These are phyloP conservation scores for Armadillidium nasatum DNA, from an alignment of 1,140 invertebrate species.

Conservation along the genomic window DNA sequence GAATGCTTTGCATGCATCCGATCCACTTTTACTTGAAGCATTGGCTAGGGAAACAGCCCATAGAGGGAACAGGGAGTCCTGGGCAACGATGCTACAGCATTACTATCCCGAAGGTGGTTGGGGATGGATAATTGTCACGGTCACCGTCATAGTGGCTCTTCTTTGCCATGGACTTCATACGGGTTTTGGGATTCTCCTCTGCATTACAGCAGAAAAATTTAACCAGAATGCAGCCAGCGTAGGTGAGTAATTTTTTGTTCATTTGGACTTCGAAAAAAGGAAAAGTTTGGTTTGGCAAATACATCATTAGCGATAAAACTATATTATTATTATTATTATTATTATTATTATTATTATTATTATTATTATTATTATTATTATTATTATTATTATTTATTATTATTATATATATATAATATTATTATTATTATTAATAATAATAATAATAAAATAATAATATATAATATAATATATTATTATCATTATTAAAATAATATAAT, in stretches of 20 bases:
- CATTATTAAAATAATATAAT: too few relatives aligned
- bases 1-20: background rate
- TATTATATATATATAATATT: too few relatives aligned
- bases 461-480: too few relatives aligned
- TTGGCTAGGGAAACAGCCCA: conserved; percentile 1
- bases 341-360: too few relatives aligned
- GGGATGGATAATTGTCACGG: conserved; percentile 69
- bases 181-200: conserved; percentile 45
- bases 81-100: conserved; percentile 53
- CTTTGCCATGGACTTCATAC: conserved; percentile 49
- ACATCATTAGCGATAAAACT: too few relatives aligned
- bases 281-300: too few relatives aligned
- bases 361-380: too few relatives aligned
- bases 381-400: too few relatives aligned
- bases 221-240: background rate
- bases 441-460: too few relatives aligned
- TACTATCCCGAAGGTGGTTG: conserved; percentile 75
- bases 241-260: conserved; percentile 3
- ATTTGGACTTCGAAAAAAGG: too few relatives aligned
- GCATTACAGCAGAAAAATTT: conserved; percentile 11
- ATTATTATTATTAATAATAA: too few relatives aligned
- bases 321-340: too few relatives aligned
- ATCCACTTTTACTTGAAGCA: background rate
- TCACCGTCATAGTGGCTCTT: conserved; percentile 57
- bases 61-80: conserved; percentile 5